Evolutionary conservation across 2,888 invertebrate species (phyloP), one percentile per base, ranked within the genome.

Genomic region (Brachyopa scutellaris): DNA sequence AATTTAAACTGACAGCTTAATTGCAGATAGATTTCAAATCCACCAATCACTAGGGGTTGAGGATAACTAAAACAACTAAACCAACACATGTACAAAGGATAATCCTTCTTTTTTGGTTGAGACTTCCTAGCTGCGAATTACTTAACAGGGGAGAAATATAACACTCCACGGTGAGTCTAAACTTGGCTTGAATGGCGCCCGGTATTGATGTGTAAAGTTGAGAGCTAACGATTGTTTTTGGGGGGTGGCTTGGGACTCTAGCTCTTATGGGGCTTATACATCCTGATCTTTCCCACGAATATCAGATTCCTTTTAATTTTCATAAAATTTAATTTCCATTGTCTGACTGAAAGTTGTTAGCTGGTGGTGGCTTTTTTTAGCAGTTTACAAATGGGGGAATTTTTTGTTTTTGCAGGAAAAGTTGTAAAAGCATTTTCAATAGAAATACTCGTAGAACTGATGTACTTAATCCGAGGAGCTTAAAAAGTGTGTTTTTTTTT

Each of bases 251-350:
- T 26, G 26, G 3, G 6, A 26, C 26, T 6, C 26, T 26, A 3
- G 3, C 67, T 45, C 23, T 55, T 67, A 21, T 59, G 55, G 11
- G 38, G 69, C 11, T 70, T 36, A 31, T 15, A 70, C 51, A 38
- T n/a, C n/a, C n/a, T n/a, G n/a, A n/a, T n/a, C n/a, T 51, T 80
- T 80, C 80, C 70, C 80, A 80, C 80, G 42, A 70, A 76, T 76
- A 80, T 80, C 76, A 59, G 69, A 76, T 76, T 76, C 55, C 80
- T 64, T 76, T 80, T 76, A 80, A 62, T 70, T 76, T 80, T 61
- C 74, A 79, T 79, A 55, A 86, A 87, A 87, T 88, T 88, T 86
- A 86, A 87, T 87, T 87, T 87, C 87, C 85, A 87, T 87, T 88
- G 85, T 88, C 86, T 86, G 87, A 86, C 42, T 57, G 42, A 47